Evolutionary conservation across 2,113 vertebrate genomes (phyloP).

Genomic region (Grallaria varia): DNA sequence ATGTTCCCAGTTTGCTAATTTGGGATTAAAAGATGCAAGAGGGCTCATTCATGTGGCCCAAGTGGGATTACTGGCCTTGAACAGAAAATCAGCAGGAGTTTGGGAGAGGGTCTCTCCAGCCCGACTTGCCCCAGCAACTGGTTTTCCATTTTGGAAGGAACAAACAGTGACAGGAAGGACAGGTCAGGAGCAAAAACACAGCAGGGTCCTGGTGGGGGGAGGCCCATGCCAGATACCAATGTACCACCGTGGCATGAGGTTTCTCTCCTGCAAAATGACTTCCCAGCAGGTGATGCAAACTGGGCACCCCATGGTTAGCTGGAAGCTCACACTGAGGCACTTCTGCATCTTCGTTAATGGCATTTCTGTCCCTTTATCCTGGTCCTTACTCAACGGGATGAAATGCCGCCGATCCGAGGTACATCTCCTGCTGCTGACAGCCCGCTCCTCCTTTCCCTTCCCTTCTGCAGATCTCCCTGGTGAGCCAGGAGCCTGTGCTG

Average conservation of each 20-base stretch:
- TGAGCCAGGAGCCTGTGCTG: constrained; percentile 92
- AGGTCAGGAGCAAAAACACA: background rate
- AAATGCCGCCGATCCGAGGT: fast-evolving
- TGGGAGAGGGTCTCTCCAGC: background rate
- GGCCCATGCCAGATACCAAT: background rate
- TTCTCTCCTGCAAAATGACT: background rate
- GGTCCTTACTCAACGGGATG: background rate
- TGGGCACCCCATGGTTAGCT: fast-evolving
- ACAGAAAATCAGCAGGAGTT: background rate
- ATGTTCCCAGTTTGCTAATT: constrained; percentile 8
- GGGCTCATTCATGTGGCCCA: background rate
- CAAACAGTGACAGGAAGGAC: background rate
- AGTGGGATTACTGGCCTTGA: background rate
- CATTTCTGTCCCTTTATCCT: background rate
- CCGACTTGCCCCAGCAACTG: background rate
- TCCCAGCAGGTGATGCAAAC: background rate
- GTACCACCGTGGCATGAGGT: background rate
- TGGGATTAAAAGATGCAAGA: background rate
- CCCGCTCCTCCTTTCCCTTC: background rate
- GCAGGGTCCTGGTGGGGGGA: background rate
- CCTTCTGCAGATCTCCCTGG: constrained; percentile 84
- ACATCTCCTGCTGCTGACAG: background rate
- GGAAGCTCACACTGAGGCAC: background rate
- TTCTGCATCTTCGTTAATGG: background rate
- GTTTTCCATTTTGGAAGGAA: background rate